Evolutionary conservation across 2,797 vertebrate species (phyloP).

Genomic region (Oryzias sinensis): DNA sequence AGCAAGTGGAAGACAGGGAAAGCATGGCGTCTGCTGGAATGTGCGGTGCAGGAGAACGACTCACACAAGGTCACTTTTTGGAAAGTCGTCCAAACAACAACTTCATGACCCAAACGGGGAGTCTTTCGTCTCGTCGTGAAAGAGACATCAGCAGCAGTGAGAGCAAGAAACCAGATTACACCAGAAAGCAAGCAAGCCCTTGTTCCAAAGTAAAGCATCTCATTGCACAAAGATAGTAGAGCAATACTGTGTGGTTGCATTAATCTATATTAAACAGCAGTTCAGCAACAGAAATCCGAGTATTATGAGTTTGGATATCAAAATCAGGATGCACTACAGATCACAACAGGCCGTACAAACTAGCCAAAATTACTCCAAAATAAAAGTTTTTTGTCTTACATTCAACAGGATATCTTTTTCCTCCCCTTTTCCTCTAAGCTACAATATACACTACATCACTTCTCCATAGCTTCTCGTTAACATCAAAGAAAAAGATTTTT

Average conservation of each 20-base stretch:
- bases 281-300: conserved; percentile 50
- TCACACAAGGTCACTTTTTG: conserved; percentile 31
- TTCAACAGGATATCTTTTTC: conserved; percentile 72
- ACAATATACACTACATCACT: conserved; percentile 71
- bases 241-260: conserved; percentile 75
- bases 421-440: conserved; percentile 68
- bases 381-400: conserved; percentile 70
- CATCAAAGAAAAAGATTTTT: conserved; percentile 58
- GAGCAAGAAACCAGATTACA: conserved; percentile 32
- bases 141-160: conserved; percentile 22
- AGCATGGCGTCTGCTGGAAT: conserved; percentile 73
- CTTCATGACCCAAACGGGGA: conserved; percentile 48
- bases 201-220: conserved; percentile 65
- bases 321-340: conserved; percentile 51
- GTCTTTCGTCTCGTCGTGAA: conserved; percentile 37
- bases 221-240: conserved; percentile 68
- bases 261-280: conserved; percentile 60
- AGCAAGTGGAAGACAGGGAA: conserved; percentile 52
- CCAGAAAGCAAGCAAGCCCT: conserved; percentile 49
- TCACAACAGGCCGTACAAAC: conserved; percentile 57
- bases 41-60: conserved; percentile 67
- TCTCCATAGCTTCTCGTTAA: conserved; percentile 73
- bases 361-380: conserved; percentile 54
- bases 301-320: conserved; percentile 41
- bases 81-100: conserved; percentile 42